Base-by-base conservation (phyloP, 2,113 vertebrate genomes). In the rabbit (Oryctolagus cuniculus) region DNA sequence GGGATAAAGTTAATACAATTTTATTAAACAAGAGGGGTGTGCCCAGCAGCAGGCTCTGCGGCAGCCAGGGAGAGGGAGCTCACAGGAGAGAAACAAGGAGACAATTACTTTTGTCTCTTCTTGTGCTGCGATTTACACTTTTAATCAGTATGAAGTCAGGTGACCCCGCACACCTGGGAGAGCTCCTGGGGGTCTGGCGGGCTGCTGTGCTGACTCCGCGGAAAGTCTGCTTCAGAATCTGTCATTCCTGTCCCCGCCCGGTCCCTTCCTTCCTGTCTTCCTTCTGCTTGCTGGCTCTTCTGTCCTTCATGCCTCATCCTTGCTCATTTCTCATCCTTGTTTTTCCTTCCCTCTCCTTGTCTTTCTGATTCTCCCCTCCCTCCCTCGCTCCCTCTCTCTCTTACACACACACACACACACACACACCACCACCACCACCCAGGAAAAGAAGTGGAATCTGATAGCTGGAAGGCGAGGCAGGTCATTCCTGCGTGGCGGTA, bases 1-100 rank as follows among this genome's bases (percentile, higher is more conserved):
- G 94, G 93, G 72, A 97, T 97, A 97, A 97, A 97, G 97, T 98
- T 97, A 98, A 97, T 97, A 96, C 96, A 97, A 96, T 98, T 98
- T 98, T 97, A 97, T 97, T 97, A 97, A 98, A 97, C 87, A 97
- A 94, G 96, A 98, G 96, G 95, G 89, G 95, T 96, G 97, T 95
- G 91, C 87, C 93, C 78, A 89, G 64, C 95, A 97, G 96, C 97
- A 97, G 96, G 92, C 87, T 93, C 84, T 70, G 93, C 92, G 74
- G 67, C 89, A 96, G 75, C 72, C 82, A 21, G 91, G 87, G 93
- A 94, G 58, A 94, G 44, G 95, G 96, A 95, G 93, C 95, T 96
- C 93, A 85, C 87, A 31, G 94, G 91, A 87, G 79, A 98, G 58
- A 96, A 97, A 83, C 84, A 94, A 92, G 2, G 21, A 77, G 93